phyloP scores from a whole-genome alignment of 2,888 invertebrate species.

The Congeria kusceri region DNA sequence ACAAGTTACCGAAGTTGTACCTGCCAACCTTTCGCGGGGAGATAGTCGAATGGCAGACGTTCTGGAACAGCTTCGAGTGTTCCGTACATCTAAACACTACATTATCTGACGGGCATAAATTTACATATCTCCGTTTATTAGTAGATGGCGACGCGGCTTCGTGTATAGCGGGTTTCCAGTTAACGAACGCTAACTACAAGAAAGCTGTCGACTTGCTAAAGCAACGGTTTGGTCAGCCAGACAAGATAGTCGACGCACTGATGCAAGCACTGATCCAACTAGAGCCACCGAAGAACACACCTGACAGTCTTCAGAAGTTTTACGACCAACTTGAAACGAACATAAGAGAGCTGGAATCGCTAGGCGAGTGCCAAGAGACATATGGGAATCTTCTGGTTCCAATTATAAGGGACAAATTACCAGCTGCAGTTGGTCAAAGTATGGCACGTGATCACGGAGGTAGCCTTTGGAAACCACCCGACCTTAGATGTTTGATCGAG shows the following conservation, averaged over 20 bases:
- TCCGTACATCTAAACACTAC: slow-evolving; percentile 23
- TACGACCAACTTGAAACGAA: slow-evolving; percentile 20
- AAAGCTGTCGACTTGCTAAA: slow-evolving; percentile 5
- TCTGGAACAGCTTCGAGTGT: slow-evolving; percentile 45
- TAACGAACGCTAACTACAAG: slow-evolving; percentile 35
- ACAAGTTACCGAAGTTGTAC: slow-evolving; percentile 17
- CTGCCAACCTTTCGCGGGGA: slow-evolving; percentile 24
- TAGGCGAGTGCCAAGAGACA: slow-evolving; percentile 17
- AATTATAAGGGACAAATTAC: slow-evolving; percentile 34
- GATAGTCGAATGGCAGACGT: slow-evolving; percentile 42
- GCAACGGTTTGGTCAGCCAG: slow-evolving; percentile 15
- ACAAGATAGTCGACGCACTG: slow-evolving; percentile 10
- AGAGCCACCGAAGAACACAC: slow-evolving; percentile 5
- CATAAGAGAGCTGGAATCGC: slow-evolving; percentile 38
- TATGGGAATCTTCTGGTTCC: slow-evolving; percentile 32
- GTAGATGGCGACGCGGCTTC: slow-evolving; percentile 23
- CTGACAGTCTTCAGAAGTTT: slow-evolving; percentile 10
- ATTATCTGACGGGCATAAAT: slow-evolving; percentile 41
- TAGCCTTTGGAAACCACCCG: slow-evolving; percentile 2
- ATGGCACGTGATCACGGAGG: slow-evolving; percentile 21
- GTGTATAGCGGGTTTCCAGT: slow-evolving; percentile 38
- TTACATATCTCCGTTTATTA: slow-evolving; percentile 34
- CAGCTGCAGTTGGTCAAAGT: slow-evolving; percentile 16
- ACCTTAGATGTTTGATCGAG: too few relatives aligned
- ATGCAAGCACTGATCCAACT: slow-evolving; percentile 27